Base-by-base conservation (phyloP, 2,113 vertebrate species). In the Zosterops borbonicus region DNA sequence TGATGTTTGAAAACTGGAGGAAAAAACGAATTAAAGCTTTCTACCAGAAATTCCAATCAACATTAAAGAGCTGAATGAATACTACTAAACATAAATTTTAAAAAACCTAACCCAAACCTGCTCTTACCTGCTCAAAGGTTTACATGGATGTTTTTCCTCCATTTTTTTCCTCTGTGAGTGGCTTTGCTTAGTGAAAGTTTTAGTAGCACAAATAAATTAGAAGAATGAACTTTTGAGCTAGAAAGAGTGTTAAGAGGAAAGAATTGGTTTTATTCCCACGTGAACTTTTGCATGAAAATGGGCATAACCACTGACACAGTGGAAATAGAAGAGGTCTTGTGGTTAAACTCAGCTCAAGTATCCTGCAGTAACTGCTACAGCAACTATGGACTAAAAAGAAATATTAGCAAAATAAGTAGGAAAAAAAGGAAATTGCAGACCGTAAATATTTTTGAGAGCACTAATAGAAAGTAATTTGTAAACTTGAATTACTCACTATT, bases 1-100 rank as follows among this genome's bases (percentile, higher is more conserved):
- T 86, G n/a, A 63, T 67, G 14, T 93, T 74, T 74, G 68, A 88
- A 77, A 68, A 41, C 41, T 68, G 44, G 28, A 75, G 50, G 42
- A 47, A 95, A 75, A 89, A 90, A 59, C 62, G 14, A 80, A 21
- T 88, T 94, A 93, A 90, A 83, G 24, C 55, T 86, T 91, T 88
- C 71, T 78, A 63, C 17, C 44, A 92, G 82, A 78, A 94, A 94
- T 90, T 92, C 42, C 58, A 89, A 65, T 76, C 82, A 84, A n/a
- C 7, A 4, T 17, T 69, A 74, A 79, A 87, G 53, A 73, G 5
- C 5, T 67, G 42, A 80, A 71, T 79, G 65, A 62, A 77, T 74
- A 17, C 63, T 83, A 74, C 28, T 70, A 67, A 82, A 65, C 52
- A 82, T 79, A 92, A 92, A 64, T 87, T n/a, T 28, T 5, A 20